Evolutionary conservation across 2,888 invertebrate species (phyloP), one percentile per base, ranked within the genome.

Genomic region (Hemicrepidius hirtus): DNA sequence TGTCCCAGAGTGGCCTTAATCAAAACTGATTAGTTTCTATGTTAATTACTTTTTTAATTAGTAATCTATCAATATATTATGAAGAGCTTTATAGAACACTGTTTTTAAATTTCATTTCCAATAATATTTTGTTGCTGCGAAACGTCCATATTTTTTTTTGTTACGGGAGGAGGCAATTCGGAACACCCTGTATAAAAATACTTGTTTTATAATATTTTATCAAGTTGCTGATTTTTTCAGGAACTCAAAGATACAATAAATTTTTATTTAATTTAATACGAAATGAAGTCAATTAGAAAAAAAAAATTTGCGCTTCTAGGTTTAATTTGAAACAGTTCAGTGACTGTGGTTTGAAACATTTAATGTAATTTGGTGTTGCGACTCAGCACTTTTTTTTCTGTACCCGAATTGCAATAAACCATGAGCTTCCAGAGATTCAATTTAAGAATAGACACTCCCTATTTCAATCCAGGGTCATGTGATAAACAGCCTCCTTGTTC

Each of bases 1-100:
- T 41, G 40, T 63, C 40, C 53, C 53, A 49, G 40, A 60, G 18
- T 63, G 69, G 28, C 69, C 63, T 55, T 63, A 68, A 60, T 68
- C 59, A 50, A 49, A 21, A 62, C 9, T 68, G 13, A 53, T 68
- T 53, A 46, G 55, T 24, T 66, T 24, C 13, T 28, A 28, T 28
- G 53, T 53, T 53, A 24, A 28, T 53, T 32, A 28, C 5, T 53
- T 53, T 24, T 53, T 53, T 53, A 53, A 53, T 53, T 32, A 16
- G 28, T 28, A 6, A 44, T 44, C 18, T 44, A 18, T 13, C 44
- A 16, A 18, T 18, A 24, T 32, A 7, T 32, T 32, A 5, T 32
- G 28, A 32, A 32, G 32, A 5, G 32, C 4, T 32, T 9, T 32
- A 32, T 32, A 32, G n/a, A n/a, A n/a, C n/a, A n/a, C n/a, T n/a